Percentiles rank a stretch among this genome's conserved stretches.
Conservation (phyloP, 2,888 invertebrate species). For the Teleiodes luculella region DNA sequence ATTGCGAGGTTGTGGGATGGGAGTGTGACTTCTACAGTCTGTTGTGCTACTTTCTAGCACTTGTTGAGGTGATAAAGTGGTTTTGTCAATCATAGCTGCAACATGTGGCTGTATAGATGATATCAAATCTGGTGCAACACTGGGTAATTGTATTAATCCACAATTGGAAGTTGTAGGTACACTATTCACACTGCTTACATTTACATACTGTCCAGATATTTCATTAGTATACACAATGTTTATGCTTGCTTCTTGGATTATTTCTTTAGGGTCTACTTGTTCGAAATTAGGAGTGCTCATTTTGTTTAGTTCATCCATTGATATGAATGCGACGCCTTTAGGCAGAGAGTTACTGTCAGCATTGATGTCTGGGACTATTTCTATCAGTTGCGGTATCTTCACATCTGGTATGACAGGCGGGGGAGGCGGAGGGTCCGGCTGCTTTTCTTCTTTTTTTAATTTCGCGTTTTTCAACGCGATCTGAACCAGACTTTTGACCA, state of each 20-base stretch:
- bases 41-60: constrained; percentile 23
- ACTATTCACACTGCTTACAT: constrained; percentile 53
- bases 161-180: constrained; percentile 39
- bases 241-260: constrained; percentile 71
- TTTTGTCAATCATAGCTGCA: constrained; percentile 30
- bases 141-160: constrained; percentile 58
- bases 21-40: constrained; percentile 26
- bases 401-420: constrained; percentile 40
- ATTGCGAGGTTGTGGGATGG: constrained; percentile 36
- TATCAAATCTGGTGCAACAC: constrained; percentile 65
- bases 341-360: constrained; percentile 50
- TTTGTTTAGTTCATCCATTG: constrained; percentile 66
- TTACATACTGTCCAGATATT: constrained; percentile 57
- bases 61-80: constrained; percentile 33
- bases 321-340: constrained; percentile 66
- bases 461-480: constrained; percentile 66
- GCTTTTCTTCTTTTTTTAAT: constrained; percentile 57
- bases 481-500: constrained; percentile 76
- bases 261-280: constrained; percentile 68
- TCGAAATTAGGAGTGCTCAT: constrained; percentile 73
- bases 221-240: constrained; percentile 71
- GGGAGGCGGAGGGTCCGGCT: constrained; percentile 29
- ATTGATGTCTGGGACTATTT: constrained; percentile 62
- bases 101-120: constrained; percentile 56
- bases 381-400: constrained; percentile 69